Evolutionary conservation across 2,888 invertebrate genomes (phyloP).

Genomic region (Plemyria rubiginata): DNA sequence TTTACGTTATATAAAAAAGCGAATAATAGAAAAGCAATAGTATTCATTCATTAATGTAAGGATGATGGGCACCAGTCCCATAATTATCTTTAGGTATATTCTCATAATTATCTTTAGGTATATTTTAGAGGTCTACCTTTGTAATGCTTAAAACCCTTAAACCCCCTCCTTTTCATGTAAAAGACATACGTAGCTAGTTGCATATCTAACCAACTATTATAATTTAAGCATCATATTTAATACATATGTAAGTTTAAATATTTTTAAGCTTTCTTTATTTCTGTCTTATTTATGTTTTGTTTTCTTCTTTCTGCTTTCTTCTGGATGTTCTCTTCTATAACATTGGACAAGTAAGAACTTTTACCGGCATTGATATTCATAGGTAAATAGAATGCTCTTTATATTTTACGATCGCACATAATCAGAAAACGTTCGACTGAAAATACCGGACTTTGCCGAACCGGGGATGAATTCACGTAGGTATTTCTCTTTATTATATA

Average conservation of each 20-base stretch:
- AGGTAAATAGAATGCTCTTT: conserved; percentile 16
- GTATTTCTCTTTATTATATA: too few relatives aligned
- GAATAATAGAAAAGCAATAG: too few relatives aligned
- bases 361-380: conserved; percentile 31
- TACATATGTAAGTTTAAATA: neutral
- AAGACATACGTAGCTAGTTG: neutral
- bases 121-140: too few relatives aligned
- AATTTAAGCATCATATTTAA: neutral
- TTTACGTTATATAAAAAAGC: too few relatives aligned
- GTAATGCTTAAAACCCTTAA: too few relatives aligned
- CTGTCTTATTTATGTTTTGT: conserved; percentile 17
- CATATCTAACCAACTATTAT: neutral
- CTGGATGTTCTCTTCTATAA: conserved; percentile 40
- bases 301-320: conserved; percentile 49
- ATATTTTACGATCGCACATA: neutral
- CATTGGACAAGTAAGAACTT: conserved; percentile 55
- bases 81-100: too few relatives aligned
- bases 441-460: too few relatives aligned
- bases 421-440: neutral
- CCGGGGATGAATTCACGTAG: too few relatives aligned
- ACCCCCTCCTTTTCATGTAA: neutral
- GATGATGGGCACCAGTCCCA: too few relatives aligned
- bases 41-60: too few relatives aligned
- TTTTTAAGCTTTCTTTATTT: conserved; percentile 9
- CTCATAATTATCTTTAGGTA: too few relatives aligned